A percentile compares a stretch with the other conserved stretches of the same genome.
These are phyloP conservation scores for Lophotriccus pileatus DNA, from an alignment of 2,797 vertebrate species.

Conservation along the genomic window DNA sequence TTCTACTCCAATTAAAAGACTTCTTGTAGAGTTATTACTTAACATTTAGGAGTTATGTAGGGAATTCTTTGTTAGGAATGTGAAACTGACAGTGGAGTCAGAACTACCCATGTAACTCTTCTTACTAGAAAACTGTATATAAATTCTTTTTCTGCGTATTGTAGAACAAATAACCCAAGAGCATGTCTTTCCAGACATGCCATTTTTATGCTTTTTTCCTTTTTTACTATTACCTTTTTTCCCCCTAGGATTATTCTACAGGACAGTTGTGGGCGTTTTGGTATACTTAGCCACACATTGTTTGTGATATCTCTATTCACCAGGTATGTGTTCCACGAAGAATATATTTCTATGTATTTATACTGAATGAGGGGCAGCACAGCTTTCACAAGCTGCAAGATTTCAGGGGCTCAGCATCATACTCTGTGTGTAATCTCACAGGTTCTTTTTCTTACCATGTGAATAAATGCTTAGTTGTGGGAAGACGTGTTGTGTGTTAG, in stretches of 20 bases:
- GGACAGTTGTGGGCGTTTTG: too few species aligned
- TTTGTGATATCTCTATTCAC: background rate
- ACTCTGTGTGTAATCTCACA: fast-evolving
- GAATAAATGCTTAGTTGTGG: background rate
- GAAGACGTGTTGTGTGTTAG: background rate
- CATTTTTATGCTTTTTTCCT: fast-evolving
- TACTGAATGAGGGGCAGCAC: background rate
- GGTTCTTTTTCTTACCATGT: background rate
- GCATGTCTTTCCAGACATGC: fast-evolving
- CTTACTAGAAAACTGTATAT: background rate
- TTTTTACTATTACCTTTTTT: background rate
- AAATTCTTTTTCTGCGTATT: background rate
- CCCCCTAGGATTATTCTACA: background rate
- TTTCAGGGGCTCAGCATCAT: background rate
- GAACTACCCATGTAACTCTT: background rate
- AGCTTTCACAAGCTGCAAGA: background rate
- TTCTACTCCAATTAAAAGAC: background rate
- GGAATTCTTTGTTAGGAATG: background rate
- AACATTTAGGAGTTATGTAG: background rate
- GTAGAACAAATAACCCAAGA: background rate
- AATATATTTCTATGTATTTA: background rate
- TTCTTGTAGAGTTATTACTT: background rate
- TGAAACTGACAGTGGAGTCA: background rate
- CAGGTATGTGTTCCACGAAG: background rate
- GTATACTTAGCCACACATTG: fast-evolving